Evolutionary conservation across 2,888 invertebrate genomes (phyloP), one percentile per base, ranked within the genome.

Genomic region (Brenthis hecate): DNA sequence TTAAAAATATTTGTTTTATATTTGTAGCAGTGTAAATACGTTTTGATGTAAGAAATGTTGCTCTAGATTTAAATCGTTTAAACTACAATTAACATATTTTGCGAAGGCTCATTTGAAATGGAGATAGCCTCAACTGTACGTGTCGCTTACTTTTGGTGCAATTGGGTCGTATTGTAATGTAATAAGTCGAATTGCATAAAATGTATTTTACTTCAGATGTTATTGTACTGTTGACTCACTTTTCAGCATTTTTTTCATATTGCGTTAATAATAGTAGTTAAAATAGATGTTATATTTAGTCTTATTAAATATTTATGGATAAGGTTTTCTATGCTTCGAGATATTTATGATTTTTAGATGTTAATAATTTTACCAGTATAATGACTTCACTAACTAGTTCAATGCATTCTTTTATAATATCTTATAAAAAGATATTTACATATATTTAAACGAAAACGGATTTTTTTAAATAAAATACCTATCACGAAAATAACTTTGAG

Each of bases 51-150:
- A 60, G 60, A 50, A 60, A 50, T 48, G 47, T 11, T 50, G 60
- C 13, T 60, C 60, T 60, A 50, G 60, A 50, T 60, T 60, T 60
- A 60, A 60, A 60, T 50, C 60, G 60, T 32, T 60, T 60, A 32
- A 50, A 60, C 28, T 32, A 60, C 60, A 60, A 60, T 60, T 60
- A 60, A 50, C 60, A 60, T 60, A 60, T 60, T 60, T 60, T 50
- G 50, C 60, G 50, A 50, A 50, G 50, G 28, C 50, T 60, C 50
- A 60, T 60, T 60, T 60, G 60, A 60, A 60, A 60, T 60, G 60
- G 60, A 60, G 60, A 60, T 60, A 13, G 28, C 50, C 16, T 50
- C 32, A 50, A 60, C 32, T 50, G 28, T 60, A 60, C 32, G 60
- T 60, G 50, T 50, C 60, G 60, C 60, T 60, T 60, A 60, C 60